phyloP scores from a whole-genome alignment of 1,140 invertebrate genomes.

The Drosophila pseudoananassae region DNA sequence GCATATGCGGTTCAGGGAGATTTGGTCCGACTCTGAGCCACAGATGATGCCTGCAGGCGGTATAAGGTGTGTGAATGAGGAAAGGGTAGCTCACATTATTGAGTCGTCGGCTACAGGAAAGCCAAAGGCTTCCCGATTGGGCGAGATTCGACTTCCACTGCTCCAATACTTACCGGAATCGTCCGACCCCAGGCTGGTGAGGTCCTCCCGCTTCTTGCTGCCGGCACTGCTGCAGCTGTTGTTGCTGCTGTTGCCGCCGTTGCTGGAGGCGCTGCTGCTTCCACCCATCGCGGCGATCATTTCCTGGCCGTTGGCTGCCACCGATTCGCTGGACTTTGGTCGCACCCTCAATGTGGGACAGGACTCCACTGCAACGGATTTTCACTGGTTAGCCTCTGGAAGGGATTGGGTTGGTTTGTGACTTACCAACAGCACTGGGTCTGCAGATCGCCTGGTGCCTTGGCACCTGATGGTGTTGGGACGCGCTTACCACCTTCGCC shows the following conservation, averaged over 20 bases:
- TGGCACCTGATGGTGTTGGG: constrained; percentile 6
- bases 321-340: constrained; percentile 71
- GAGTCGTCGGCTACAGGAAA: constrained; percentile 21
- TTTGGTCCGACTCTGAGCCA: constrained; percentile 87
- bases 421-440: constrained; percentile 42
- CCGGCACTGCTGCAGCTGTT: constrained; percentile 62
- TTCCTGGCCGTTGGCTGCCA: constrained; percentile 46
- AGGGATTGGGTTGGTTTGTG: background rate
- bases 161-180: constrained; percentile 88
- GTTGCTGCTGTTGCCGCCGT: constrained; percentile 47
- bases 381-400: background rate
- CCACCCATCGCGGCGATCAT: constrained; percentile 35
- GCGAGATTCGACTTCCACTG: background rate
- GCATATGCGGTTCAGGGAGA: constrained; percentile 83
- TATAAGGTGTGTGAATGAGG: constrained; percentile 17
- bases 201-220: constrained; percentile 87
- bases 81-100: background rate
- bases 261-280: constrained; percentile 24
- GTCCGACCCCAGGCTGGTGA: constrained; percentile 92
- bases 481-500: background rate
- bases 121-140: constrained; percentile 16
- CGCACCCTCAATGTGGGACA: constrained; percentile 67
- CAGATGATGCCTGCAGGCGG: constrained; percentile 88
- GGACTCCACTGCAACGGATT: constrained; percentile 55
- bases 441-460: constrained; percentile 22